phyloP scores from a whole-genome alignment of 2,797 vertebrate genomes.

The Anniella stebbinsi region DNA sequence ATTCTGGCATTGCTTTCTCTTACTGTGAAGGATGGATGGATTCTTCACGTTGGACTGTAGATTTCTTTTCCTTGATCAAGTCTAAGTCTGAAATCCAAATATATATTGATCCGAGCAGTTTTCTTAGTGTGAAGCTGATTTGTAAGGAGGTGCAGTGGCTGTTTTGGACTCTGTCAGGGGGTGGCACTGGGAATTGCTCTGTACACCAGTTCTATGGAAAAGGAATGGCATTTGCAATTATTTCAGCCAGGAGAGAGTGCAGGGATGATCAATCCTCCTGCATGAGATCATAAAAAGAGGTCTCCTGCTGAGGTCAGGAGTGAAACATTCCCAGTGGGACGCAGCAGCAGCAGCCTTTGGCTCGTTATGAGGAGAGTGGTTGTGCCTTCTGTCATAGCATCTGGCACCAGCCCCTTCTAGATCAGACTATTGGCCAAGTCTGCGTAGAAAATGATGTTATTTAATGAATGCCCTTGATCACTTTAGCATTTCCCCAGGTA shows the following conservation, averaged over 20 bases:
- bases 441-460: neutral
- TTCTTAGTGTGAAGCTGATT: constrained; percentile 45
- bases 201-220: neutral
- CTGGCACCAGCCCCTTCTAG: neutral
- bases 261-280: constrained; percentile 6
- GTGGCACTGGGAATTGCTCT: fast-evolving
- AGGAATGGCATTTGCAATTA: neutral
- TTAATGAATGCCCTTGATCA: fast-evolving
- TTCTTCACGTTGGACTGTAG: constrained; percentile 41
- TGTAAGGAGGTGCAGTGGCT: constrained; percentile 52
- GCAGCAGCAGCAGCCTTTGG: neutral
- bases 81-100: constrained; percentile 68
- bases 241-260: neutral
- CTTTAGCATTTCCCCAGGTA: neutral
- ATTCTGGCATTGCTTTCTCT: constrained; percentile 52
- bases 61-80: constrained; percentile 62
- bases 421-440: neutral
- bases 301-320: fast-evolving
- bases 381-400: fast-evolving
- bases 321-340: fast-evolving
- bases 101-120: constrained; percentile 59
- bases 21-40: constrained; percentile 58
- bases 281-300: neutral
- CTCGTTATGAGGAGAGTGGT: neutral
- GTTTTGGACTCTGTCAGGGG: constrained; percentile 16